phyloP scores from a whole-genome alignment of 2,113 vertebrate genomes.

The Scopus umbretta region DNA sequence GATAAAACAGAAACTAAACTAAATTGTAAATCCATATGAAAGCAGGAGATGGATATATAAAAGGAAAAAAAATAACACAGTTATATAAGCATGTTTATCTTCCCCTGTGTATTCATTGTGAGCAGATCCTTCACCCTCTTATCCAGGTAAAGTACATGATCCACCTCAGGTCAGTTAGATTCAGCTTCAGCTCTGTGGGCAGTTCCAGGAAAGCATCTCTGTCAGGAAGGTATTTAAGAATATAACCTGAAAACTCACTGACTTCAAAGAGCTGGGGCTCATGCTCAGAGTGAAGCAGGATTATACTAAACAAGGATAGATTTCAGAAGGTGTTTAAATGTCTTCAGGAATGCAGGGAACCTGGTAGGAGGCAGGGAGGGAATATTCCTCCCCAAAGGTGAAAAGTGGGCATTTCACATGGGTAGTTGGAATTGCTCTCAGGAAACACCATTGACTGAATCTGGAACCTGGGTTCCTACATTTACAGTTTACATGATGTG shows the following conservation, averaged over 20 bases:
- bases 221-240: not conserved
- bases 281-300: not conserved
- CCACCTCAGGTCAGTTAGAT: not conserved
- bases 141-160: not conserved
- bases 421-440: not conserved
- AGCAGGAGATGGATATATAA: not conserved
- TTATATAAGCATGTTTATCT: slow-evolving; percentile 24
- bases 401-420: not conserved
- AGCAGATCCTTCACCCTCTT: not conserved
- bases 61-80: not conserved
- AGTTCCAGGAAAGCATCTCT: not conserved
- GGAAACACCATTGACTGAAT: not conserved
- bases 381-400: not conserved
- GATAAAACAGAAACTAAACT: slow-evolving; percentile 21
- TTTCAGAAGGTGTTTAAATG: not conserved
- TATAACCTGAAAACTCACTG: not conserved
- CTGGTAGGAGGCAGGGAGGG: not conserved
- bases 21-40: slow-evolving; percentile 44
- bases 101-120: not conserved
- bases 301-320: not conserved
- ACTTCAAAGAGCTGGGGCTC: not conserved
- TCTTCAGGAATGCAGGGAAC: not conserved
- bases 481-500: not conserved
- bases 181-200: not conserved
- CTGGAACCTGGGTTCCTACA: not conserved